These are phyloP conservation scores for Eupithecia vulgata DNA, from an alignment of 2,888 invertebrate species.

Conservation along the genomic window DNA sequence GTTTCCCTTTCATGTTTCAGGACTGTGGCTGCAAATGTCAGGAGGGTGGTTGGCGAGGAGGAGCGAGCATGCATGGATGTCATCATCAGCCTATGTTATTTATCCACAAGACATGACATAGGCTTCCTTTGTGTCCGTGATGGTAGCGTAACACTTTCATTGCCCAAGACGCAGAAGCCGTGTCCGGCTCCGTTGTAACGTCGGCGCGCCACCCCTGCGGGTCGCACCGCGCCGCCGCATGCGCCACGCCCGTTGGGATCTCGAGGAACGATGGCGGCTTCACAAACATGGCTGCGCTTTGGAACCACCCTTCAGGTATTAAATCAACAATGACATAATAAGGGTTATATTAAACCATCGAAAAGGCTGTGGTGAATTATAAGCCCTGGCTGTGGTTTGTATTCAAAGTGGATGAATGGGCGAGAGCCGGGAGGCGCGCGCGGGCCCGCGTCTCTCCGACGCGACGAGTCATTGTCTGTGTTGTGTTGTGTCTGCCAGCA, in stretches of 20 bases:
- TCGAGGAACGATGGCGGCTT: background rate
- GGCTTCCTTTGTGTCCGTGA: no score
- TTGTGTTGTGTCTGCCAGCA: background rate
- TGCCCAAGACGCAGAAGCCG: no score
- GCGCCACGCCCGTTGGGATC: background rate
- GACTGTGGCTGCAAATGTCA: background rate
- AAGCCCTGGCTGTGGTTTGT: conserved; percentile 26
- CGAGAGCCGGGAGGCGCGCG: conserved; percentile 57
- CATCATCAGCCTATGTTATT: no score
- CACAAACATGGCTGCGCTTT: background rate
- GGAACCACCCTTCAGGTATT: background rate
- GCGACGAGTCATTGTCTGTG: conserved; percentile 71
- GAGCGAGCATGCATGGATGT: background rate
- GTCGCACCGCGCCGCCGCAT: no score
- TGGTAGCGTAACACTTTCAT: no score
- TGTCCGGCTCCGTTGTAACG: no score
- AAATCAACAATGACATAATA: background rate
- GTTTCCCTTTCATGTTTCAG: background rate
- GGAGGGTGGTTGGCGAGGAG: background rate
- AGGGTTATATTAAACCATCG: background rate
- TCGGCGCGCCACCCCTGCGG: no score
- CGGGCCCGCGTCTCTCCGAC: conserved; percentile 71
- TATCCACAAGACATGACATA: no score
- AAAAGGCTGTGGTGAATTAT: background rate
- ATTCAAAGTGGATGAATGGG: conserved; percentile 27